phyloP scores from a whole-genome alignment of 2,797 vertebrate species.

The Mycteria americana region DNA sequence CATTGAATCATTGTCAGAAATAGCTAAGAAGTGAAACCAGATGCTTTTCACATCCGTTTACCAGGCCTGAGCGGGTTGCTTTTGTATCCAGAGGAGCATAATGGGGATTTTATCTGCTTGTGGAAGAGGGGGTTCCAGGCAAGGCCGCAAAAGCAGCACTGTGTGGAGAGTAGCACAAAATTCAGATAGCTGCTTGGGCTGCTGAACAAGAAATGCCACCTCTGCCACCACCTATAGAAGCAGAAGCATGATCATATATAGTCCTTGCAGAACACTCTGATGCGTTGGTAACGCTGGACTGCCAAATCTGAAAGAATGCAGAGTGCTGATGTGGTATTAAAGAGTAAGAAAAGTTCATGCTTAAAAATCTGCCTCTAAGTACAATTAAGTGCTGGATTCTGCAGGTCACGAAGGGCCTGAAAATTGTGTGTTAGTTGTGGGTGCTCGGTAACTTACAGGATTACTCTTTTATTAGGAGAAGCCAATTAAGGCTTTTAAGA shows the following conservation, averaged over 20 bases:
- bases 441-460: neutral
- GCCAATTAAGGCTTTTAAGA: neutral
- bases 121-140: neutral
- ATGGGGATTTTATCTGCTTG: neutral
- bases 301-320: neutral
- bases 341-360: neutral
- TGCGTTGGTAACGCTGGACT: neutral
- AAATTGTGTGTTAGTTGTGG: neutral
- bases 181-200: neutral
- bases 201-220: neutral
- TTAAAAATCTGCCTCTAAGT: neutral
- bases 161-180: neutral
- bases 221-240: neutral
- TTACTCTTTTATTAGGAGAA: neutral
- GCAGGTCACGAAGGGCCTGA: neutral
- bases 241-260: rapidly evolving
- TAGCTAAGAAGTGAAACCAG: neutral
- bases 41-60: rapidly evolving
- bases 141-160: neutral
- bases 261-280: neutral
- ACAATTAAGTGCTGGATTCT: neutral
- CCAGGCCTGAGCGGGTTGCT: neutral
- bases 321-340: neutral
- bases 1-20: neutral
- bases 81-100: neutral